phyloP scores from a whole-genome alignment of 1,140 invertebrate species.

The Armadillidium nasatum region DNA sequence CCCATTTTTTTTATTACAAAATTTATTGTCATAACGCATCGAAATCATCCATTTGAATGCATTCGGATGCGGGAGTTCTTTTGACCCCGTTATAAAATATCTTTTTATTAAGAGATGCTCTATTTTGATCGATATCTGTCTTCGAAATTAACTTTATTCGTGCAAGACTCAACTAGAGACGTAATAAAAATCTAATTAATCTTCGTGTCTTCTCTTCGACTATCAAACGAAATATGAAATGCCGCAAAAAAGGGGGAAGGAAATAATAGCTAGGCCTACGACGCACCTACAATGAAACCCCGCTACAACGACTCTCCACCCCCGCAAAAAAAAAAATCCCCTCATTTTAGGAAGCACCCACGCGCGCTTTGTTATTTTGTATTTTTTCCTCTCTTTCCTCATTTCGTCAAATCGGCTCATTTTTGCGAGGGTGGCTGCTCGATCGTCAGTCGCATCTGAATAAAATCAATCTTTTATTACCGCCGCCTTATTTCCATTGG shows the following conservation, averaged over 20 bases:
- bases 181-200: slow-evolving; percentile 2
- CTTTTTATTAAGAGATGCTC: neutral
- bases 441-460: slow-evolving; percentile 1
- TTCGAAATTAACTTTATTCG: neutral
- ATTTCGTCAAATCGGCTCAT: slow-evolving; percentile 12
- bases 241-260: neutral
- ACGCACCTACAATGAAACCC: neutral
- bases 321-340: neutral
- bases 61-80: neutral
- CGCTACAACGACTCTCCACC: neutral
- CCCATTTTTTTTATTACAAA: neutral
- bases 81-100: neutral
- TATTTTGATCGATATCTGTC: neutral
- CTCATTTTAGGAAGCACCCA: neutral
- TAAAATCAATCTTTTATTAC: slow-evolving; percentile 14
- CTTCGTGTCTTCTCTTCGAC: neutral
- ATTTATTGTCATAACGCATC: neutral
- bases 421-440: slow-evolving; percentile 10
- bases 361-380: neutral
- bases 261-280: slow-evolving; percentile 1
- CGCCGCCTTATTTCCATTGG: slow-evolving; percentile 8
- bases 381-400: neutral
- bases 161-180: neutral
- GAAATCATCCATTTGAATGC: neutral
- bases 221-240: neutral